A percentile compares a stretch with the other conserved stretches of the same genome.
phyloP scores from a whole-genome alignment of 2,888 invertebrate genomes.

The Dryobota labecula region DNA sequence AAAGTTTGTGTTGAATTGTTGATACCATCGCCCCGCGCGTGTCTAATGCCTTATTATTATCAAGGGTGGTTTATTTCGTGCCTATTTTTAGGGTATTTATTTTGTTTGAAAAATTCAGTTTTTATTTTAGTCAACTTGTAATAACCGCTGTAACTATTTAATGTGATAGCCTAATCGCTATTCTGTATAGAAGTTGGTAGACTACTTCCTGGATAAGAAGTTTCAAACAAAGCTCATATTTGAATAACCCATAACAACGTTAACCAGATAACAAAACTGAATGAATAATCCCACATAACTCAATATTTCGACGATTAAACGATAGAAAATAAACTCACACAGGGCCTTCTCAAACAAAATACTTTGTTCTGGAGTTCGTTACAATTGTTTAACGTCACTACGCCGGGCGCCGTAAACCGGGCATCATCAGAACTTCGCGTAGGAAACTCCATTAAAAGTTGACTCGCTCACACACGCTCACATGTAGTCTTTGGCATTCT shows the following conservation, averaged over 20 bases:
- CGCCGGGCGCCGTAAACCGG: conserved; percentile 27
- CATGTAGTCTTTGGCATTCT: conserved; percentile 25
- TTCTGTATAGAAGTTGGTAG: background rate
- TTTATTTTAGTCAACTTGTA: too few species aligned
- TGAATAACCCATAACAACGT: background rate
- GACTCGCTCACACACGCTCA: conserved; percentile 25
- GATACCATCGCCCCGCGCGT: too few species aligned
- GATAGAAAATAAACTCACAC: conserved; percentile 21
- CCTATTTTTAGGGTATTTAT: too few species aligned
- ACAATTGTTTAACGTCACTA: conserved; percentile 35
- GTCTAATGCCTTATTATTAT: too few species aligned
- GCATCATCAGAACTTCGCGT: conserved; percentile 53
- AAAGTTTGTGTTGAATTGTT: too few species aligned
- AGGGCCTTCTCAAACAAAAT: conserved; percentile 1
- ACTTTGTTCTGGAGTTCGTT: conserved; percentile 26
- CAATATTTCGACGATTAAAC: conserved; percentile 16
- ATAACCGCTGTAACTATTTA: too few species aligned
- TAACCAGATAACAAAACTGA: background rate
- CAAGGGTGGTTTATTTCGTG: too few species aligned
- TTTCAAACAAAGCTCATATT: background rate
- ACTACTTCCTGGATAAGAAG: background rate
- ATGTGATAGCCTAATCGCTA: too few species aligned
- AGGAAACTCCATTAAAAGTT: conserved; percentile 63
- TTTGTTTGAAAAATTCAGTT: too few species aligned
- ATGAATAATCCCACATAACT: conserved; percentile 4